These are phyloP conservation scores for Corvus hawaiiensis DNA, from an alignment of 2,113 vertebrate species.

Conservation along the genomic window DNA sequence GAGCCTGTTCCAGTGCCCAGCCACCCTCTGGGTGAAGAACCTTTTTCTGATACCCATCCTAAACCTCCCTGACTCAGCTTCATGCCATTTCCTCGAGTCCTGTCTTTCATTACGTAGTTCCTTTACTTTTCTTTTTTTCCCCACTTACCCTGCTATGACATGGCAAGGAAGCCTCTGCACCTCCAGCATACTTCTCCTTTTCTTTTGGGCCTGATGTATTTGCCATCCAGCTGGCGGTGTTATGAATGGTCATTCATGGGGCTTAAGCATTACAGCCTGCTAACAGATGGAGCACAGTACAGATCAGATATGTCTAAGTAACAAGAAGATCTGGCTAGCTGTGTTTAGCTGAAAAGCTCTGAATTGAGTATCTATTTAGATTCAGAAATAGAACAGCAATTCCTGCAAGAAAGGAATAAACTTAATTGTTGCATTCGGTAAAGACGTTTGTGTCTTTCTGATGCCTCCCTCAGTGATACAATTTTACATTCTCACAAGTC, in stretches of 20 bases:
- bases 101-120: not conserved
- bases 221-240: not conserved
- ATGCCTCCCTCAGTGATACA: not conserved
- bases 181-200: not conserved
- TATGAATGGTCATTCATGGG: not conserved
- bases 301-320: not conserved
- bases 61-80: not conserved
- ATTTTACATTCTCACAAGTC: not conserved
- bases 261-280: not conserved
- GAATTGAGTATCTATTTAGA: not conserved
- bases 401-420: not conserved
- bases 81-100: accelerated
- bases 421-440: not conserved
- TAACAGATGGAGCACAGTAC: not conserved
- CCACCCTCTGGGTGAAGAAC: not conserved
- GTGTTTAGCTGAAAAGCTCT: not conserved
- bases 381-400: not conserved
- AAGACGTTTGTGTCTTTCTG: not conserved
- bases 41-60: accelerated
- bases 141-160: not conserved
- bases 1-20: not conserved
- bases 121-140: not conserved
- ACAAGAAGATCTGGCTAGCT: not conserved
- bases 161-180: not conserved
- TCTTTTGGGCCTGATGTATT: not conserved